Evolutionary conservation across 92 coral and sea anemone species (phyloP).

Genomic region (Epizoanthus rinbou): DNA sequence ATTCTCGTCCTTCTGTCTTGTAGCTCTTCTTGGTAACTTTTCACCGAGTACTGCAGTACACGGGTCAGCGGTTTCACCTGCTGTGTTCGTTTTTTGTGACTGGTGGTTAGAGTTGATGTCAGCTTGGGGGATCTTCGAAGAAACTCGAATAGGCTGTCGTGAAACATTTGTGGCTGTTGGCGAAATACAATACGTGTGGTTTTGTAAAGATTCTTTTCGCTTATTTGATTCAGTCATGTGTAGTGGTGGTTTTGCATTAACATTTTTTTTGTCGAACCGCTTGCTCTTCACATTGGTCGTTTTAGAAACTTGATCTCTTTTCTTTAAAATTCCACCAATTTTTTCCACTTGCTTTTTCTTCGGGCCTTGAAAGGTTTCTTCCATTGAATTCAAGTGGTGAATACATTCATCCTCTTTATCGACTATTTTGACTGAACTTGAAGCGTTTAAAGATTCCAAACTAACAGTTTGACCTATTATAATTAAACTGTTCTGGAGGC

Average conservation of each 20-base stretch:
- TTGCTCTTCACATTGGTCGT: not conserved
- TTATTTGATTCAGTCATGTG: not conserved
- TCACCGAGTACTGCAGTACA: no score
- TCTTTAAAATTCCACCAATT: not conserved
- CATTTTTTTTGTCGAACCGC: not conserved
- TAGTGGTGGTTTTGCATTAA: not conserved
- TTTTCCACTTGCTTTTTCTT: not conserved
- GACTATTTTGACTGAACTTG: no score
- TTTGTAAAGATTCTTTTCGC: not conserved
- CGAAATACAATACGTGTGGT: not conserved
- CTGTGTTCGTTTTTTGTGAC: not conserved
- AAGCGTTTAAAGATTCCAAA: constrained; percentile 40
- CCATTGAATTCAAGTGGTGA: not conserved
- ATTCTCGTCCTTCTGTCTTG: not conserved
- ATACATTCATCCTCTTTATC: not conserved
- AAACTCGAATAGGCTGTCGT: not conserved
- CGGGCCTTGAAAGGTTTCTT: not conserved
- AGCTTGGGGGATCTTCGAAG: not conserved
- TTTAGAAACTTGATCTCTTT: not conserved
- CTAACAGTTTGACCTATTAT: constrained; percentile 50
- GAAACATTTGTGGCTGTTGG: not conserved
- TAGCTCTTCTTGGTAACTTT: not conserved
- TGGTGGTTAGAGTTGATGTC: constrained; percentile 57
- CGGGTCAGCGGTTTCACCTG: no score
- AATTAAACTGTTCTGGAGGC: constrained; percentile 29